Evolutionary conservation across 2,888 invertebrate genomes (phyloP).

Genomic region (Netelia virgata): DNA sequence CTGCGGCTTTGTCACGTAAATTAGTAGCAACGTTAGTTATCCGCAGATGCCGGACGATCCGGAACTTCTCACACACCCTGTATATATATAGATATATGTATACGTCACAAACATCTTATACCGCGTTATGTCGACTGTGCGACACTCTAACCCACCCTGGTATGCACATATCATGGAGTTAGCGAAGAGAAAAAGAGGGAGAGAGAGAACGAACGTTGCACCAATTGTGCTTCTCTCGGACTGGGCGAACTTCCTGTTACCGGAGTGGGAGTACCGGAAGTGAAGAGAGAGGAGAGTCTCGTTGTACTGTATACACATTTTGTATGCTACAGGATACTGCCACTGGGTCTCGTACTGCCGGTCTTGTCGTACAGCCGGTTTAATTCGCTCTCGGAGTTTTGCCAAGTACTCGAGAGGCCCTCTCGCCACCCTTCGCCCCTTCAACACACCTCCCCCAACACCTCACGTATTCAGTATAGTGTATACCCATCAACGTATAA

Average conservation of each 20-base stretch:
- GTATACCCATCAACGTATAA: slow-evolving; percentile 12
- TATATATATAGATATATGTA: slow-evolving; percentile 5
- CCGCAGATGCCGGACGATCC: no score
- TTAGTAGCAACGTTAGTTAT: no score
- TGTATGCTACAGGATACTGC: slow-evolving; percentile 22
- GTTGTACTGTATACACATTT: slow-evolving; percentile 25
- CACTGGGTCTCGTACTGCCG: slow-evolving; percentile 6
- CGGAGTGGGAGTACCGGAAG: slow-evolving; percentile 62
- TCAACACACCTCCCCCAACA: neutral
- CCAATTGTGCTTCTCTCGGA: slow-evolving; percentile 66
- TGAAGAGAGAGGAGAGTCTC: slow-evolving; percentile 42
- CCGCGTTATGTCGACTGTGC: slow-evolving; percentile 32
- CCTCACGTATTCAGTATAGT: neutral
- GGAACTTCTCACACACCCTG: no score
- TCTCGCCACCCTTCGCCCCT: neutral
- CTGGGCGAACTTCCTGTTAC: slow-evolving; percentile 61
- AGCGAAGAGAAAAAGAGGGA: slow-evolving; percentile 7
- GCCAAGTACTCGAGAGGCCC: slow-evolving; percentile 59
- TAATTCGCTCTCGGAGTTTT: slow-evolving; percentile 64
- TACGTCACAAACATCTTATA: slow-evolving; percentile 56
- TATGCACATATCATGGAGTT: slow-evolving; percentile 35
- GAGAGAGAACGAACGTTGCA: slow-evolving; percentile 42
- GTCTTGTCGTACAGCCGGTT: slow-evolving; percentile 35
- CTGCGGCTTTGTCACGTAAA: no score
- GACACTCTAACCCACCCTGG: slow-evolving; percentile 7